Evolutionary conservation across 1,140 invertebrate genomes (phyloP), one percentile per base, ranked within the genome.

Genomic region (Macrostomum lignano): DNA sequence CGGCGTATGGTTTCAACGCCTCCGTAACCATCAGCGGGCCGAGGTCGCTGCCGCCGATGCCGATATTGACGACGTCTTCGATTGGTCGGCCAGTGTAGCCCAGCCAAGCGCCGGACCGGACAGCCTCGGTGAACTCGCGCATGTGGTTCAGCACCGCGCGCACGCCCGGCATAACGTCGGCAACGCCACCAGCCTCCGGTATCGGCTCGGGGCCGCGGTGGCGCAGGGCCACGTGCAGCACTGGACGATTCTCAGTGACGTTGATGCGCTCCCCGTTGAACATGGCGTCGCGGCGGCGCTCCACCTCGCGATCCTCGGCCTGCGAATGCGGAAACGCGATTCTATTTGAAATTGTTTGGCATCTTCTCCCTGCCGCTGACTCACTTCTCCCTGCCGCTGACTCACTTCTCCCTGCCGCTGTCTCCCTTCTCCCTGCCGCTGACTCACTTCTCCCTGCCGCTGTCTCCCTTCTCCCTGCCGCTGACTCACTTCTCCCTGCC

Each of bases 21-120:
- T 96, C 88, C 1, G 84, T 93, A 6, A 94, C 88, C 88, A 98
- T 98, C 14, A 91, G 61, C 1, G 88, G 88, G 17, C 88, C 88
- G 46, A 98, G 62, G 66, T 98, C 91, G 4, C 88, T 96, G 17
- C 91, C 91, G 33, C 91, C 91, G 48, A 98, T 98, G 32, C 91
- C 91, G 64, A 98, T 96, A 55, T 98, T 98, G 17, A 98, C 74
- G 30, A 98, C 76, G 65, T 96, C 86, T 36, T 76, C 84, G 29
- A 98, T 94, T 36, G 71, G 51, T 59, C 93, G 81, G 7, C 82
- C 84, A 3, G 79, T 82, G 51, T 74, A 91, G 21, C 84, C 75
- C 46, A 66, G 67, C 75, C 75, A 79, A 41, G 63, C 41, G 28
- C 73, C 72, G 17, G 51, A 60, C 37, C 71, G 64, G 2, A 78